Conservation (phyloP, 2,113 vertebrate genomes). For the Odobenus rosmarus region DNA sequence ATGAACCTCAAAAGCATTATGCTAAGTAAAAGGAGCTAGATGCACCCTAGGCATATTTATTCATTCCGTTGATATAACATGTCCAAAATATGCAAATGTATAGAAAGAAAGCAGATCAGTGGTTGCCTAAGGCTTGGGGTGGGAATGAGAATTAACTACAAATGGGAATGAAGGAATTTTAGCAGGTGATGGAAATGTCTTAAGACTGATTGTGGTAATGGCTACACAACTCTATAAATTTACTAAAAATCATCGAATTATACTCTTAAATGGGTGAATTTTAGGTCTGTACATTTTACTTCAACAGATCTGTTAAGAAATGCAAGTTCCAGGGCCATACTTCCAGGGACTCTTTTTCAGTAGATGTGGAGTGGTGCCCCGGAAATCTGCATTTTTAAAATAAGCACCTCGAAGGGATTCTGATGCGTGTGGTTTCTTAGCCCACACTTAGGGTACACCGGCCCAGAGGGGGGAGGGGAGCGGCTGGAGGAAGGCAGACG, state of each 20-base stretch:
- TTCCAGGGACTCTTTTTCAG: neutral
- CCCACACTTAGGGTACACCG: neutral
- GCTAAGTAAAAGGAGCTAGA: neutral
- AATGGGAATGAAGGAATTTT: neutral
- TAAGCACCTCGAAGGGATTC: neutral
- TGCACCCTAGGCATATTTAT: neutral
- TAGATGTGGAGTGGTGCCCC: neutral
- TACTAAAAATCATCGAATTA: neutral
- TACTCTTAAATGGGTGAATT: neutral
- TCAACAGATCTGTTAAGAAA: neutral
- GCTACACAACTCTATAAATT: neutral
- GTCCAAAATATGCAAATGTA: constrained; percentile 1
- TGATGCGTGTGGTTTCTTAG: neutral
- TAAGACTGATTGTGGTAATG: neutral
- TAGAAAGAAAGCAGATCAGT: constrained; percentile 17
- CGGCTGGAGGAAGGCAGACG: neutral
- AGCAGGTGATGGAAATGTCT: neutral
- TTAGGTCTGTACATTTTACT: neutral
- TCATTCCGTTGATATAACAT: neutral
- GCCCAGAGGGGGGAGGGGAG: neutral
- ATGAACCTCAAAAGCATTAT: neutral
- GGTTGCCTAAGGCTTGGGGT: neutral
- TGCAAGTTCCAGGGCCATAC: neutral
- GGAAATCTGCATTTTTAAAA: neutral
- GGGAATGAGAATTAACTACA: constrained; percentile 16